Conservation (phyloP, 2,888 invertebrate genomes). For the Pammene aurita region DNA sequence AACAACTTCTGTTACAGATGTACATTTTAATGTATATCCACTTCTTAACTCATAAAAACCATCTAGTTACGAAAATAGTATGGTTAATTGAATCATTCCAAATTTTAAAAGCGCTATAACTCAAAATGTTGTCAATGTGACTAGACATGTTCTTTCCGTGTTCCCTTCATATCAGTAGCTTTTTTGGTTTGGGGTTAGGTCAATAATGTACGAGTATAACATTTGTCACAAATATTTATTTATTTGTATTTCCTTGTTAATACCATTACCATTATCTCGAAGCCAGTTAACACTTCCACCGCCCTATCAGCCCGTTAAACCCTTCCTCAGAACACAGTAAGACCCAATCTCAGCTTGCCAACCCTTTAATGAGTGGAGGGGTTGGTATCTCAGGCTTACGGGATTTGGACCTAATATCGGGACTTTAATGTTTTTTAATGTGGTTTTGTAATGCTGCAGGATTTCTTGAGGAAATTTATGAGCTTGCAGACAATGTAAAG, state of each 20-base stretch:
- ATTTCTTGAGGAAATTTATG: constrained; percentile 28
- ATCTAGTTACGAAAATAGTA: no score
- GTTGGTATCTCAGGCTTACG: constrained; percentile 18
- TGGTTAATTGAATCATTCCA: no score
- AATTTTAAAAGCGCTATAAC: no score
- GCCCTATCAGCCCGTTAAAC: neutral
- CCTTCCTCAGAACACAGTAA: constrained; percentile 10
- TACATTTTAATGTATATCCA: no score
- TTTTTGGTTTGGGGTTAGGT: no score
- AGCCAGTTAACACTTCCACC: constrained; percentile 12
- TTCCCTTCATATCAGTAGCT: no score
- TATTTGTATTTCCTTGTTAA: neutral
- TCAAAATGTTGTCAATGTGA: no score
- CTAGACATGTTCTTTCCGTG: no score
- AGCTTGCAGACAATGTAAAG: neutral
- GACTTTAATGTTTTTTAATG: constrained; percentile 34
- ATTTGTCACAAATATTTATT: neutral
- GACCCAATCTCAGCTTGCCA: constrained; percentile 8
- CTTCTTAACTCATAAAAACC: no score
- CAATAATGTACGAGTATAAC: no score
- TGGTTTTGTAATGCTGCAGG: constrained; percentile 23
- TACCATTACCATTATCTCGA: constrained; percentile 1
- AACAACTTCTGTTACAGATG: no score
- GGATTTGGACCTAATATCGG: constrained; percentile 30
- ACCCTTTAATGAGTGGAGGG: constrained; percentile 28